A percentile compares a stretch with the other conserved stretches of the same genome.
phyloP scores from a whole-genome alignment of 2,113 vertebrate genomes.

The Dasypus novemcinctus region DNA sequence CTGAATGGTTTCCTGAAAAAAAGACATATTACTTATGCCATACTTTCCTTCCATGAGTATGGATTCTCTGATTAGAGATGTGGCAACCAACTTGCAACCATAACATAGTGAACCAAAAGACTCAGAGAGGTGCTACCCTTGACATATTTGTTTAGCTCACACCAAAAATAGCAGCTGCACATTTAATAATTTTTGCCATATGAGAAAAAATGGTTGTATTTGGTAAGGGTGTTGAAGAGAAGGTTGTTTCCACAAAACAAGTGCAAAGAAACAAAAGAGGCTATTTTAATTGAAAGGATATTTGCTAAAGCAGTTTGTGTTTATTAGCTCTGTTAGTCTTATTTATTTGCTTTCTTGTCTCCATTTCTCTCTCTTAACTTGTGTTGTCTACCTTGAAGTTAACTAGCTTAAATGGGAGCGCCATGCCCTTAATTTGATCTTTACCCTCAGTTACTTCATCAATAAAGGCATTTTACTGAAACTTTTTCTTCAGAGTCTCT shows the following conservation, averaged over 20 bases:
- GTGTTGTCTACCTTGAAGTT: constrained; percentile 51
- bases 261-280: constrained; percentile 4
- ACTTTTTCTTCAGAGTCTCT: constrained; percentile 48
- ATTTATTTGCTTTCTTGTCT: constrained; percentile 42
- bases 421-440: constrained; percentile 38
- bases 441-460: constrained; percentile 40
- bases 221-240: not conserved
- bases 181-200: not conserved
- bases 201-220: not conserved
- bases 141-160: not conserved
- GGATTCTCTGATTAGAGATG: not conserved
- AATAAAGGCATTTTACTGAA: constrained; percentile 49
- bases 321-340: constrained; percentile 37
- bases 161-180: not conserved
- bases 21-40: not conserved
- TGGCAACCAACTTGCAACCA: not conserved
- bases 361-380: not conserved
- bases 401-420: not conserved
- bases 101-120: not conserved
- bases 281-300: constrained; percentile 43
- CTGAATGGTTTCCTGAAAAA: not conserved
- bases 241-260: constrained; percentile 11
- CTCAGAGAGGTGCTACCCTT: not conserved
- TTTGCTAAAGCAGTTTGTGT: constrained; percentile 48
- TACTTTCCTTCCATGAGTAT: not conserved